Evolutionary conservation across 2,113 vertebrate species (phyloP), one percentile per base, ranked within the genome.

Genomic region (Cyprinodon variegatus): DNA sequence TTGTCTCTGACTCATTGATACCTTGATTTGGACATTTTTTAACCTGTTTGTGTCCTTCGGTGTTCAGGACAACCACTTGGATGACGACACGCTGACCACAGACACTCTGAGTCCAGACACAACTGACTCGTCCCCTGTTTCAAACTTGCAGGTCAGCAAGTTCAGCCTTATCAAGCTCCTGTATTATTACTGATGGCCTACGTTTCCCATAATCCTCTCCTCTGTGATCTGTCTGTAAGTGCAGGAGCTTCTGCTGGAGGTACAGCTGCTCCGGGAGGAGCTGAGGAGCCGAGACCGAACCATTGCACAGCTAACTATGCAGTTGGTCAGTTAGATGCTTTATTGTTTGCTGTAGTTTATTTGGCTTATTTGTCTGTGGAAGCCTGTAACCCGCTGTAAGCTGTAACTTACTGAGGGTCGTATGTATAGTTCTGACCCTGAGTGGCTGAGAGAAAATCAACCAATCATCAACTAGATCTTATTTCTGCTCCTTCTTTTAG

Each of bases 211-310:
- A 72, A 74, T 68, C 3, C 73, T 29, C 20, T 63, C 11, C 20
- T 53, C 38, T 60, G 7, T 13, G 1, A 0, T 11, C 36, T 15
- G 14, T 1, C 13, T 72, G 1, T 68, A 97, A 96, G 95, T 95
- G 88, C 94, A 96, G 40, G 95, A 95, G 78, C 93, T 99, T 66
- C 84, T 97, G 86, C 95, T 94, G 63, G 96, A 99, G 93, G 96
- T 98, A 88, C 95, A 94, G 84, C 93, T 95, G 76, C 95, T 99
- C 81, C 95, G 95, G 86, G 95, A 96, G 74, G 95, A 97, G 79
- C 89, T 98, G 86, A 95, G 94, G 91, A 96, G 93, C 87, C 94
- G 97, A 87, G 96, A 99, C 82, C 91, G 93, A 79, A 97, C 94
- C 86, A 98, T 99, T 70, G 89, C 92, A 15, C 93, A 94, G 15